Evolutionary conservation across 2,113 vertebrate genomes (phyloP).

Genomic region (Prietella phreatophila): DNA sequence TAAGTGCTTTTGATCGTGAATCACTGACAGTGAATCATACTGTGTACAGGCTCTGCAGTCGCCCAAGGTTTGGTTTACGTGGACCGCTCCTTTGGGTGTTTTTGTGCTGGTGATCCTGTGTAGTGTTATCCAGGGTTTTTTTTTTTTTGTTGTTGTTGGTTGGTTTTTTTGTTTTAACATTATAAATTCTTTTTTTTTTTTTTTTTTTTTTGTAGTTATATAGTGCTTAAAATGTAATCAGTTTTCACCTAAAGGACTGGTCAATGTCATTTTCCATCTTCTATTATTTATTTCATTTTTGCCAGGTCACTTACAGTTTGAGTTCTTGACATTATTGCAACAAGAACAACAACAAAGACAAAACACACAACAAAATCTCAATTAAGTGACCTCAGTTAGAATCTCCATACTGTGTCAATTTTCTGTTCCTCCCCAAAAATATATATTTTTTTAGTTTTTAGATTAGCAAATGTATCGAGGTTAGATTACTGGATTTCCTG

Average conservation of each 20-base stretch:
- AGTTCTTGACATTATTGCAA: constrained; percentile 66
- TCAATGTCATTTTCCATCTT: constrained; percentile 68
- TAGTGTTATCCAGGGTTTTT: constrained; percentile 15
- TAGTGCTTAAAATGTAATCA: constrained; percentile 35
- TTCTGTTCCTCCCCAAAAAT: not conserved
- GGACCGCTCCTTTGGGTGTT: constrained; percentile 97
- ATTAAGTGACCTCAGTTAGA: constrained; percentile 95
- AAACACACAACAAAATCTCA: constrained; percentile 67
- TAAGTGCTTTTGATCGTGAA: not conserved
- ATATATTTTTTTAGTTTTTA: not conserved
- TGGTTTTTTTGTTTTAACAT: not conserved
- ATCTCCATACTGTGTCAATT: constrained; percentile 99
- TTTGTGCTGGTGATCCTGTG: constrained; percentile 31
- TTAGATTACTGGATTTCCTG: not conserved
- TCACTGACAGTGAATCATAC: constrained; percentile 26
- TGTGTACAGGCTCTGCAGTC: constrained; percentile 67
- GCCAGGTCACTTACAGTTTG: constrained; percentile 95
- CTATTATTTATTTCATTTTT: constrained; percentile 67
- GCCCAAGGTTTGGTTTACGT: constrained; percentile 91
- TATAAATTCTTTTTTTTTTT: not conserved
- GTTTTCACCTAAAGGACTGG: constrained; percentile 94
- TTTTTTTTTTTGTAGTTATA: not conserved
- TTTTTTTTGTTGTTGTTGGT: not conserved
- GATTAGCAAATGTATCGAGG: not conserved
- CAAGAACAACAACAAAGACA: constrained; percentile 43